Base-by-base conservation (phyloP, 2,797 vertebrate genomes). In the Lagodon rhomboides region DNA sequence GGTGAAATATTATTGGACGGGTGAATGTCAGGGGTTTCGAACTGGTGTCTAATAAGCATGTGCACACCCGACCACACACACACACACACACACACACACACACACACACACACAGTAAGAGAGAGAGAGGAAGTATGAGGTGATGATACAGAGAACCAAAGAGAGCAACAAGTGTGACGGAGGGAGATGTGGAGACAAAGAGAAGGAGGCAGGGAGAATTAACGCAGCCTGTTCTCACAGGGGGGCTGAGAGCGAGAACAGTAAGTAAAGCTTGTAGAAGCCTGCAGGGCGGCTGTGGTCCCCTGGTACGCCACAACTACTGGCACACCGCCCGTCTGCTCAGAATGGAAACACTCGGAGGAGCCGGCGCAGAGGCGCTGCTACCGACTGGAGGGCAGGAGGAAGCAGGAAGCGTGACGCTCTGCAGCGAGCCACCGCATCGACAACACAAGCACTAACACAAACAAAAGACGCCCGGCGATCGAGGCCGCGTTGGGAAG, bases 241-340 rank as follows among this genome's bases (percentile, higher is more conserved):
- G 92, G 91, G 90, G 85, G 38, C 70, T 69, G 83, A 87, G 88
- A 86, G 87, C 82, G 50, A 84, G 87, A 94, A 91, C 80, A 68
- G 93, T 95, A 94, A 95, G 93, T 95, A 95, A 94, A 91, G 70
- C 86, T 84, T 79, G 84, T 34, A 61, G 87, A 82, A 87, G 92
- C 91, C 91, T 85, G 82, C 77, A 86, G 93, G 93, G 80, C 80
- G 73, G 80, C 85, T 58, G 58, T 49, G 84, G 66, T 93, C 91
- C 91, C 93, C 82, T 65, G 91, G 76, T 82, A 73, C 82, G 68
- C 70, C 78, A 68, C 82, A 76, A 59, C 77, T 83, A 43, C 83
- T 87, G 74, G 84, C 83, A 69, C 72, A 17, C 70, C 4, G 80
- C 82, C 77, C 25, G 69, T 54, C 76, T 68, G 77, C 73, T 78